Base-by-base conservation (phyloP, 2,113 vertebrate genomes). In the Eidolon helvum region DNA sequence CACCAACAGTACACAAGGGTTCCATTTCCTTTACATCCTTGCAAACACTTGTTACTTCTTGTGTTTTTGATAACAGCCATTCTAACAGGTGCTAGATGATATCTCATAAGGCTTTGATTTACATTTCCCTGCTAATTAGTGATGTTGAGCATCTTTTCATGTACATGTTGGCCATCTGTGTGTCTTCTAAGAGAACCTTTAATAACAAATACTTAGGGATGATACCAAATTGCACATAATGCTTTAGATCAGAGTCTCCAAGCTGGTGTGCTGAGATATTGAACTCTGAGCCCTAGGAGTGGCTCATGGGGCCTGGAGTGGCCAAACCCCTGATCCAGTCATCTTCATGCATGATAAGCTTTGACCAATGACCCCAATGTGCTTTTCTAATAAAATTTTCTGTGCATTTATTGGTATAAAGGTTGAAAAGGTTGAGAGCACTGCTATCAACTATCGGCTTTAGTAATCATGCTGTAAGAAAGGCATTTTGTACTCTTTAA, bases 191-290 rank as follows among this genome's bases (percentile, higher is more conserved):
- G 40, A 35, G 40, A 87, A 96, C 96, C 82, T 97, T 97, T 94
- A 95, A 95, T 90, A 65, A 79, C 50, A 97, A 59, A 79, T 78
- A 97, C 96, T 94, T 69, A 84, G 6, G n/a, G 85, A 97, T 91
- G 63, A 71, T 45, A 97, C 93, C 94, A 95, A 77, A 95, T 97
- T 92, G 50, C 90, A 89, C 90, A 38, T 14, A 40, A 7, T 79
- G 21, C 26, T 90, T 93, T 87, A 78, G 22, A 78, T 65, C 18
- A 74, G 38, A 28, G 8, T 72, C 66, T 87, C 53, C 40, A 72
- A 84, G 43, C 11, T 48, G 11, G 11, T 77, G 9, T 68, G 18
- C 33, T 88, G 65, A 71, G 19, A 85, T 61, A 35, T 1, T 90
- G 75, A 90, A 45, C 33, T 63, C 22, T 66, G 65, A 79, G 14